Evolutionary conservation across 2,113 vertebrate genomes (phyloP).

Genomic region (Cephalopholis sonnerati): DNA sequence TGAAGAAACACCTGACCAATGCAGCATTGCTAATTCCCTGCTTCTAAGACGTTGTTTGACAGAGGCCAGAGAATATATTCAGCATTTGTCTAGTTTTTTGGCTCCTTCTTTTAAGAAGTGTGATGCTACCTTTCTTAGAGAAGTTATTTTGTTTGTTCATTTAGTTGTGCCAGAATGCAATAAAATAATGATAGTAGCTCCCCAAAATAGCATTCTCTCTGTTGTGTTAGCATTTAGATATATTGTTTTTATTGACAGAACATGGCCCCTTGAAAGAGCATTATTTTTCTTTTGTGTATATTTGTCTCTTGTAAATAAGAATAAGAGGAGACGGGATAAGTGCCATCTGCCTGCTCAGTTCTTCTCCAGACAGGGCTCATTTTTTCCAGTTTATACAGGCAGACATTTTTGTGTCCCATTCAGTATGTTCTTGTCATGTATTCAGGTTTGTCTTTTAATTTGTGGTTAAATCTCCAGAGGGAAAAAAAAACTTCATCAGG

Average conservation of each 20-base stretch:
- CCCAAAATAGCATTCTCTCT: neutral
- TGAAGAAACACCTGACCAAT: too few relatives aligned
- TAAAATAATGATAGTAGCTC: neutral
- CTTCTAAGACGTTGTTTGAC: too few relatives aligned
- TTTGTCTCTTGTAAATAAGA: neutral
- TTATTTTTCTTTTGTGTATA: neutral
- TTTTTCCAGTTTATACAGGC: neutral
- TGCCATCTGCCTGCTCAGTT: slow-evolving; percentile 1
- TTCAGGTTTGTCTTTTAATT: neutral
- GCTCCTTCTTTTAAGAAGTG: neutral
- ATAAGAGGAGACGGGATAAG: neutral
- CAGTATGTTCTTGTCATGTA: neutral
- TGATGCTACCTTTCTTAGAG: neutral
- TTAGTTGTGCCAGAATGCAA: neutral
- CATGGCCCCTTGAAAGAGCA: neutral
- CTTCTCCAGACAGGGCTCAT: neutral
- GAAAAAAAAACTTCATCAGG: neutral
- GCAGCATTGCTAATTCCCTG: too few relatives aligned
- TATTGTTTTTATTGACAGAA: neutral
- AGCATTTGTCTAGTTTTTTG: neutral
- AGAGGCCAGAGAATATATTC: neutral
- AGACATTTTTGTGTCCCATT: neutral
- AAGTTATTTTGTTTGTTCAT: neutral
- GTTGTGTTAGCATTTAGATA: neutral
- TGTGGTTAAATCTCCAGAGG: neutral